Conservation (phyloP, 2,113 vertebrate genomes). For the Semnornis frantzii region DNA sequence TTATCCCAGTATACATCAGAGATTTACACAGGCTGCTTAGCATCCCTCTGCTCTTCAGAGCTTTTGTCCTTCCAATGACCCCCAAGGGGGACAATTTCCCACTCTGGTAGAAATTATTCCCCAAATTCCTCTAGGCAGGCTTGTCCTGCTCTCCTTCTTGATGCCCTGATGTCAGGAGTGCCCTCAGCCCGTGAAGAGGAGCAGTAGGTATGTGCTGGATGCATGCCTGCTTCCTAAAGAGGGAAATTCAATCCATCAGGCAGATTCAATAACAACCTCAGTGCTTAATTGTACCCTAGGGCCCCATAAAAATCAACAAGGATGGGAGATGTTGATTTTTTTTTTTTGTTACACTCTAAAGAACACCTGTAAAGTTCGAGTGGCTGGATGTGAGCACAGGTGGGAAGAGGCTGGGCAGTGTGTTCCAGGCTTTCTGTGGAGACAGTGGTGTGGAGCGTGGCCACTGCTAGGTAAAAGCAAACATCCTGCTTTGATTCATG, state of each 20-base stretch:
- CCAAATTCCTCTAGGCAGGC: not conserved
- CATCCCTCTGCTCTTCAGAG: not conserved
- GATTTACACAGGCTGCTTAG: not conserved
- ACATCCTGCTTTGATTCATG: constrained; percentile 61
- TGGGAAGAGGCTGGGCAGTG: too few relatives aligned
- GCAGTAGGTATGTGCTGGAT: not conserved
- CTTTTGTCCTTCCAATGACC: not conserved
- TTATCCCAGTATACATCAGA: not conserved
- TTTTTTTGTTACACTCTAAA: constrained; percentile 11
- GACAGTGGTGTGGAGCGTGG: not conserved
- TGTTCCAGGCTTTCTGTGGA: not conserved
- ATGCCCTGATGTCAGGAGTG: not conserved
- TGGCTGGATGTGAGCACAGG: not conserved
- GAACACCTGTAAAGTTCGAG: not conserved
- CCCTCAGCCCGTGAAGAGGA: not conserved
- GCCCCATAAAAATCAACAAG: constrained; percentile 18
- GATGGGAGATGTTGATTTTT: not conserved
- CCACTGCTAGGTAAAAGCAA: constrained; percentile 20
- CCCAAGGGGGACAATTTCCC: not conserved
- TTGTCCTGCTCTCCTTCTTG: not conserved
- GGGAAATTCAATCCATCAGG: constrained; percentile 46
- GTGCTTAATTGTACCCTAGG: constrained; percentile 35
- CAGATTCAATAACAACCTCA: constrained; percentile 44
- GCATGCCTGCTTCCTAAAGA: not conserved
- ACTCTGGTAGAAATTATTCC: not conserved